Base-by-base conservation (phyloP, 2,113 vertebrate genomes). In the Elephantulus edwardii region DNA sequence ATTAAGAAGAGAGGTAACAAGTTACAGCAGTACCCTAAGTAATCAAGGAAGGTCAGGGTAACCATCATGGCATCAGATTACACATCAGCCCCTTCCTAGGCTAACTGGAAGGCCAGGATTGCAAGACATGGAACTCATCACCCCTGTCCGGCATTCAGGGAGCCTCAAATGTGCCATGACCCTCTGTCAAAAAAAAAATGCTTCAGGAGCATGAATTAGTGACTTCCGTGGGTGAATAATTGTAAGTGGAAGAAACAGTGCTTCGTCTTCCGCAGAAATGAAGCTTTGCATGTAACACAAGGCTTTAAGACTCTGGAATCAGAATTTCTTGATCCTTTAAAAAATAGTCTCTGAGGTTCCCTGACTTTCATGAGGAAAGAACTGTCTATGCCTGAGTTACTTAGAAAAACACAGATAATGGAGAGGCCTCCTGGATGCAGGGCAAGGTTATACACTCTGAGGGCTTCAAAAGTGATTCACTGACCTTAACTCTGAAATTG, bases 201-300 rank as follows among this genome's bases (percentile, higher is more conserved):
- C 95, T 98, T 17, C 96, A 93, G 93, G 97, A 98, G 6, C 97
- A 97, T 0, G 95, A 98, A 19, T 46, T 94, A 0, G 98, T 98
- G 88, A 92, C 97, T 0, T 98, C 97, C 48, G 97, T 98, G 5
- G 77, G 92, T 0, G 97, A 98, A 44, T 93, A 98, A 1, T 28
- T 97, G 56, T 95, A 93, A 33, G 58, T 92, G 1, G 97, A 97
- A 6, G 94, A 96, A 14, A 95, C 91, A 0, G 94, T 94, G 6
- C n/a, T 97, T 97, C 40, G 20, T 97, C 5, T 98, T 98, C 79
- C 52, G 95, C 10, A 96, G 77, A 44, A 98, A 98, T 20, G 80
- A 93, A 28, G 98, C 97, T 77, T 81, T 98, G 91, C 97, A 97
- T 0, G 86, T 97, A 68, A 95, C 95, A 2, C 46, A 38, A 0